phyloP scores from a whole-genome alignment of 2,797 vertebrate genomes.

The Myoxocephalus aenaeus region DNA sequence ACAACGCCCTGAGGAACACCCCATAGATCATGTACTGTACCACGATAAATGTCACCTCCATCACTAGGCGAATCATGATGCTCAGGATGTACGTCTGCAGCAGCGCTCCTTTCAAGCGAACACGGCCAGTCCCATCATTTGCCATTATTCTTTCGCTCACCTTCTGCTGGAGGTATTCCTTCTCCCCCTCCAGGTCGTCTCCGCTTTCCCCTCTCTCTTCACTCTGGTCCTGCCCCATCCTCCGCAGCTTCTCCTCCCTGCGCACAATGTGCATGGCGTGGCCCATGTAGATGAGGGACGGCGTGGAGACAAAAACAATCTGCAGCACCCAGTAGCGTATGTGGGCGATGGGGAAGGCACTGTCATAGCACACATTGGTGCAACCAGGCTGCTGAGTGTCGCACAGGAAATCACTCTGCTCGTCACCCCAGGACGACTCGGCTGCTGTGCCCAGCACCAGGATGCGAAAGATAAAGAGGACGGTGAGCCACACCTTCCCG shows the following conservation, averaged over 20 bases:
- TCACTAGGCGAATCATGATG: conserved; percentile 93
- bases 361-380: conserved; percentile 96
- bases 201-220: conserved; percentile 74
- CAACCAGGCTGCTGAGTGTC: conserved; percentile 96
- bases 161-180: conserved; percentile 85
- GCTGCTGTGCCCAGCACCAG: conserved; percentile 96
- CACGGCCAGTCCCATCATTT: conserved; percentile 78
- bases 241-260: conserved; percentile 89
- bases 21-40: conserved; percentile 96
- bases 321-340: conserved; percentile 98
- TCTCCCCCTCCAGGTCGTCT: conserved; percentile 81
- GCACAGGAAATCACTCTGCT: conserved; percentile 96
- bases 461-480: conserved; percentile 98
- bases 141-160: conserved; percentile 60
- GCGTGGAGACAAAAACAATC: conserved; percentile 98
- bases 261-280: conserved; percentile 95
- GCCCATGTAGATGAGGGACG: conserved; percentile 96
- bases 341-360: conserved; percentile 97
- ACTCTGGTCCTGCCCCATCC: conserved; percentile 83
- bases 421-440: conserved; percentile 97
- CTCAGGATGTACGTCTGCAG: conserved; percentile 94
- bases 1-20: conserved; percentile 91
- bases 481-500: conserved; percentile 96
- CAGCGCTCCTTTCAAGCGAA: conserved; percentile 89
- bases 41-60: conserved; percentile 95